These are phyloP conservation scores for Pachydiplax longipennis DNA, from an alignment of 2,888 invertebrate genomes.

Conservation along the genomic window DNA sequence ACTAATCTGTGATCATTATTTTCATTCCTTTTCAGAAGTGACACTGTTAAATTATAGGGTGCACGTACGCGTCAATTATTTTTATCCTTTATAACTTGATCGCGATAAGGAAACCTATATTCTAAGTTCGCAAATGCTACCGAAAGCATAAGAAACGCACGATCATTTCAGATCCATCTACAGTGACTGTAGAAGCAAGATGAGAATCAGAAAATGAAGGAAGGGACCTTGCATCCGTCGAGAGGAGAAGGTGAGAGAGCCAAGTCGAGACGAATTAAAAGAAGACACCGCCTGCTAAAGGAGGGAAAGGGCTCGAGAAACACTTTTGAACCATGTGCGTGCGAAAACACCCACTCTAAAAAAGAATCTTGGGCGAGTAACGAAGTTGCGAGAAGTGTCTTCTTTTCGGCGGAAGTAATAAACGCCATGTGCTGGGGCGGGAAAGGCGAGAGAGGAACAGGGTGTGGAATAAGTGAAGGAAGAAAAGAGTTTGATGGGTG, in stretches of 20 bases:
- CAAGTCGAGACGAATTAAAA: not conserved
- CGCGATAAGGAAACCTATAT: too few relatives aligned
- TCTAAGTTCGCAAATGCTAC: too few relatives aligned
- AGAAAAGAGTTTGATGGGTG: not conserved
- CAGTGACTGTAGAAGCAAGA: not conserved
- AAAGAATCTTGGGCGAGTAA: not conserved
- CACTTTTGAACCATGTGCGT: not conserved
- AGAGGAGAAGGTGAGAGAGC: not conserved
- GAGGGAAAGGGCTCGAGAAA: not conserved
- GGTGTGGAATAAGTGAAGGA: not conserved
- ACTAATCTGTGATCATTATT: too few relatives aligned
- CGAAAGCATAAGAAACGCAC: too few relatives aligned
- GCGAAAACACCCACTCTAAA: not conserved
- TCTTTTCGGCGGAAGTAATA: not conserved
- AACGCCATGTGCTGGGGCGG: not conserved
- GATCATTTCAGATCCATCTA: too few relatives aligned
- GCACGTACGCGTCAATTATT: too few relatives aligned
- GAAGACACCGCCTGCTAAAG: not conserved
- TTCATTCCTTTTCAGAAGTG: too few relatives aligned
- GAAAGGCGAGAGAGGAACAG: not conserved
- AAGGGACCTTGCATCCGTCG: not conserved
- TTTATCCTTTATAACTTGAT: too few relatives aligned
- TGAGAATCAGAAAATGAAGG: not conserved
- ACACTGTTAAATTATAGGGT: too few relatives aligned
- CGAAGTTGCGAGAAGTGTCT: not conserved